These are phyloP conservation scores for Vanessa atalanta DNA, from an alignment of 1,140 invertebrate genomes.

Conservation along the genomic window DNA sequence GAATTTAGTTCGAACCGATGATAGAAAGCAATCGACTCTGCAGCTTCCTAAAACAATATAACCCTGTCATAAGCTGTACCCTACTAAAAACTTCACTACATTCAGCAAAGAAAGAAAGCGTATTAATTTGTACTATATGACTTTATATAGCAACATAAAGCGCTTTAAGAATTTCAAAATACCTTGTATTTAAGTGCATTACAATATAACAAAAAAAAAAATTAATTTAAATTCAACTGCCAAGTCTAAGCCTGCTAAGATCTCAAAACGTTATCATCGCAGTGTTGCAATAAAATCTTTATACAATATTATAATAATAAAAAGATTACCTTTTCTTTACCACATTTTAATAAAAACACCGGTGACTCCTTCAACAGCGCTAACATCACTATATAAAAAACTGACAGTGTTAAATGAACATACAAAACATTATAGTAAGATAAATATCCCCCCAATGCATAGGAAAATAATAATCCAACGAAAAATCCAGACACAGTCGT, in stretches of 20 bases:
- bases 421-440: conserved; percentile 57
- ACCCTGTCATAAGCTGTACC: not conserved
- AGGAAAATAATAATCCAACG: conserved; percentile 60
- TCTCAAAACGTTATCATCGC: too few relatives aligned
- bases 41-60: conserved; percentile 57
- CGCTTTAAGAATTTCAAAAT: too few relatives aligned
- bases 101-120: not conserved
- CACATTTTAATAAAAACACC: conserved; percentile 57
- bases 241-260: too few relatives aligned
- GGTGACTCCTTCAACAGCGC: conserved; percentile 62
- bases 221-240: too few relatives aligned
- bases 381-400: conserved; percentile 58
- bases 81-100: not conserved
- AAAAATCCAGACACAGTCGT: conserved; percentile 57
- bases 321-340: conserved; percentile 56
- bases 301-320: not conserved
- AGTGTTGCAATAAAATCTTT: not conserved
- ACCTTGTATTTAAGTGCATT: too few relatives aligned
- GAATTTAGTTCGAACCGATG: conserved; percentile 46
- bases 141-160: too few relatives aligned
- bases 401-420: conserved; percentile 51
- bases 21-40: conserved; percentile 65
- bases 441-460: conserved; percentile 58
- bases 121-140: too few relatives aligned
- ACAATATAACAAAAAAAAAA: too few relatives aligned